These are phyloP conservation scores for Chiloscyllium punctatum DNA, from an alignment of 2,797 vertebrate genomes.

Conservation along the genomic window DNA sequence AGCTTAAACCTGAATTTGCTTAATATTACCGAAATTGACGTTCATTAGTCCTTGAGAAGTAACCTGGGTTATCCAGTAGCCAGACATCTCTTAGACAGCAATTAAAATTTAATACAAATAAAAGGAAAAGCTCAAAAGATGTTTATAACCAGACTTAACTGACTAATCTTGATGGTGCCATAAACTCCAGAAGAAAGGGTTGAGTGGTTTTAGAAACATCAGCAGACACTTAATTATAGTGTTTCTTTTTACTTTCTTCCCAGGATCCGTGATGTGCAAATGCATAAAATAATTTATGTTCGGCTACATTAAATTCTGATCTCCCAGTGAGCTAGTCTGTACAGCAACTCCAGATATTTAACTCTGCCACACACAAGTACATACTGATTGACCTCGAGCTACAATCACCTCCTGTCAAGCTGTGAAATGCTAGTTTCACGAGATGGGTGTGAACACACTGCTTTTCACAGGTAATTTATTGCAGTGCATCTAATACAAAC, in stretches of 20 bases:
- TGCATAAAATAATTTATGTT: conserved; percentile 11
- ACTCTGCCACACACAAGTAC: not conserved
- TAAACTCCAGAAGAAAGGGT: not conserved
- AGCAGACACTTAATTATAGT: not conserved
- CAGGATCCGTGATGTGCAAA: not conserved
- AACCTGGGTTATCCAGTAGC: not conserved
- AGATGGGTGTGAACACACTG: not conserved
- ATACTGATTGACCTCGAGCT: not conserved
- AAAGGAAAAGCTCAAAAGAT: not conserved
- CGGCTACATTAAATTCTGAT: not conserved
- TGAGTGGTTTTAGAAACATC: not conserved
- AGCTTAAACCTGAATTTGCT: not conserved
- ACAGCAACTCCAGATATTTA: not conserved
- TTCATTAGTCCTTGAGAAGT: not conserved
- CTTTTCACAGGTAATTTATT: not conserved
- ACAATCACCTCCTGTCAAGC: not conserved
- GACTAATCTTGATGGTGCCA: not conserved
- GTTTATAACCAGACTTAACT: conserved; percentile 6
- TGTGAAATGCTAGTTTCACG: not conserved
- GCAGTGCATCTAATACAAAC: not conserved
- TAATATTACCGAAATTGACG: not conserved
- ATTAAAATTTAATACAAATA: not conserved
- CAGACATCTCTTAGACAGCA: not conserved
- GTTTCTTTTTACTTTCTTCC: not conserved
- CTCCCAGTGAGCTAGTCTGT: not conserved